phyloP scores from a whole-genome alignment of 2,888 invertebrate species.

The Heliconius ethilla region DNA sequence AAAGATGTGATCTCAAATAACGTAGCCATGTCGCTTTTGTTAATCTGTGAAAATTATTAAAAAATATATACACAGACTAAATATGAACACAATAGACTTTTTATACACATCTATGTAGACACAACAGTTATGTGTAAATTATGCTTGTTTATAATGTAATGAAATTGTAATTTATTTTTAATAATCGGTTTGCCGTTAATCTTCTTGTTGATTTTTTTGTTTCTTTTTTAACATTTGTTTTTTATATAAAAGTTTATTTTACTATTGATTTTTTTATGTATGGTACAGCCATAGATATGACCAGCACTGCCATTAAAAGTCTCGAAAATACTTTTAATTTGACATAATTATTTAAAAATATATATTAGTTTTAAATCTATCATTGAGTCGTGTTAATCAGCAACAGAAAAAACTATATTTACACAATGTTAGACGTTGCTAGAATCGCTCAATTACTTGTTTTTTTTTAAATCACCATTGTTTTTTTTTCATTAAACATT shows the following conservation, averaged over 20 bases:
- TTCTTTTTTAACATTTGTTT: constrained; percentile 8
- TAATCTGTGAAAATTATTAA: constrained; percentile 28
- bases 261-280: constrained; percentile 13
- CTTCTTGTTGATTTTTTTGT: constrained; percentile 16
- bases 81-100: constrained; percentile 22
- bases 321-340: constrained; percentile 39
- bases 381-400: constrained; percentile 8
- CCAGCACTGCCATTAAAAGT: constrained; percentile 45
- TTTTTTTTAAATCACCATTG: constrained; percentile 20
- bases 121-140: constrained; percentile 14
- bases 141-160: constrained; percentile 17
- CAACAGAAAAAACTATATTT: constrained; percentile 25
- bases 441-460: constrained; percentile 47
- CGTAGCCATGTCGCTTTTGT: constrained; percentile 51
- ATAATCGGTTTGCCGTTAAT: constrained; percentile 1
- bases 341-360: constrained; percentile 21
- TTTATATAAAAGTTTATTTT: constrained; percentile 13
- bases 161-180: constrained; percentile 29
- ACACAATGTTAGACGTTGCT: constrained; percentile 50
- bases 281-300: constrained; percentile 34
- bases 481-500: background rate
- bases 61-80: constrained; percentile 15
- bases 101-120: constrained; percentile 9
- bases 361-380: constrained; percentile 24
- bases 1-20: constrained; percentile 76